Base-by-base conservation (phyloP, 2,797 vertebrate species). In the Buceros bicornis region DNA sequence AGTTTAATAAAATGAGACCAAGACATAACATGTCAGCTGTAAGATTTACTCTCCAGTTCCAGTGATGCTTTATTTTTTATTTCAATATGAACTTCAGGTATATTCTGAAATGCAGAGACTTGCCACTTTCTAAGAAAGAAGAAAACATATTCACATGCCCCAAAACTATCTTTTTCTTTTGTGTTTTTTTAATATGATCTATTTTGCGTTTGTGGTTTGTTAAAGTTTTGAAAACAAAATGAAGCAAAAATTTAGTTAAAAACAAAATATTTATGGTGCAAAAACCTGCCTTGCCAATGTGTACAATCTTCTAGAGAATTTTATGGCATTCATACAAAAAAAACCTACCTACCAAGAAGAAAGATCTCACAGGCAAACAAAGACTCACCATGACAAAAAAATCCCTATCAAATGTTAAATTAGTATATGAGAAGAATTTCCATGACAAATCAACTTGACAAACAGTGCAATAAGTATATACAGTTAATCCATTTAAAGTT, bases 251-350 rank as follows among this genome's bases (percentile, higher is more conserved):
- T 84, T 82, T 76, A 81, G 12, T 54, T 61, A 81, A 57, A 11
- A 91, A n/a, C 7, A 89, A 93, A 94, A 95, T 73, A 82, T 89
- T 93, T 89, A 76, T 42, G 65, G 24, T 28, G 21, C 24, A 84
- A 97, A 61, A 31, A 81, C 69, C 15, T 69, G 11, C 28, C 16
- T 89, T 92, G 22, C 11, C 58, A 87, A 65, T 9, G 20, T 35
- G 20, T 33, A 14, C 8, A 81, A 69, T 72, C 25, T 33, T 69
- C 47, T 64, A 54, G 70, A 78, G 42, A 82, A 81, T 67, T 82
- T 28, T 14, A 31, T 40, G 29, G 3, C 26, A 69, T 82, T 82
- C 89, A 10, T 71, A 17, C 62, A 69, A 69, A 57, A 74, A 81
- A 83, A n/a, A 18, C 5, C 14, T 83, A 35, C 15, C 25, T 33